Evolutionary conservation across 2,797 vertebrate genomes (phyloP).

Genomic region (Acanthis flammea): DNA sequence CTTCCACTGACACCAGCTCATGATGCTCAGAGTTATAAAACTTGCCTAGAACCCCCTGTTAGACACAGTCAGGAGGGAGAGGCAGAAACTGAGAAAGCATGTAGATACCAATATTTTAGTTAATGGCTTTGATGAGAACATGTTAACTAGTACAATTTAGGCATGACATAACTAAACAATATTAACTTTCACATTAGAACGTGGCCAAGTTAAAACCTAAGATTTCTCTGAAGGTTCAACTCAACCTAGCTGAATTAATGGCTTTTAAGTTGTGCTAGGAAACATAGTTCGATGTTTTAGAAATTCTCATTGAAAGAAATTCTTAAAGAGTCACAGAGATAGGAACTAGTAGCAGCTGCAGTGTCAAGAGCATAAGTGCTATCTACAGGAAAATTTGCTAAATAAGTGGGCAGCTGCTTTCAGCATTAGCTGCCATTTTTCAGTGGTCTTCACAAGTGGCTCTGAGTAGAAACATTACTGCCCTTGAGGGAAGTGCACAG

Average conservation of each 20-base stretch:
- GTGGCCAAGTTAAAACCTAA: neutral
- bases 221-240: neutral
- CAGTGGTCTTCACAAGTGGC: constrained; percentile 32
- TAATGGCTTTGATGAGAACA: neutral
- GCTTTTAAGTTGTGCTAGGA: neutral
- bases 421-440: constrained; percentile 40
- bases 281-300: neutral
- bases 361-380: constrained; percentile 20
- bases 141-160: neutral
- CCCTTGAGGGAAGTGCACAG: constrained; percentile 10
- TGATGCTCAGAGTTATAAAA: neutral
- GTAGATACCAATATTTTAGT: neutral
- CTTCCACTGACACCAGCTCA: neutral
- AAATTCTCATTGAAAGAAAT: constrained; percentile 12
- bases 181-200: neutral
- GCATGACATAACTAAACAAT: neutral
- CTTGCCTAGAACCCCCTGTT: neutral
- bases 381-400: constrained; percentile 24
- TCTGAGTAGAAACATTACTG: neutral
- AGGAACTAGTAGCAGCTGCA: neutral
- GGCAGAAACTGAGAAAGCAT: neutral
- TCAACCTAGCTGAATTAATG: neutral
- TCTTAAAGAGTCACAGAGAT: neutral
- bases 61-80: neutral
- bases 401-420: constrained; percentile 37